phyloP scores from a whole-genome alignment of 2,888 invertebrate genomes.

The Hylaea fasciaria region DNA sequence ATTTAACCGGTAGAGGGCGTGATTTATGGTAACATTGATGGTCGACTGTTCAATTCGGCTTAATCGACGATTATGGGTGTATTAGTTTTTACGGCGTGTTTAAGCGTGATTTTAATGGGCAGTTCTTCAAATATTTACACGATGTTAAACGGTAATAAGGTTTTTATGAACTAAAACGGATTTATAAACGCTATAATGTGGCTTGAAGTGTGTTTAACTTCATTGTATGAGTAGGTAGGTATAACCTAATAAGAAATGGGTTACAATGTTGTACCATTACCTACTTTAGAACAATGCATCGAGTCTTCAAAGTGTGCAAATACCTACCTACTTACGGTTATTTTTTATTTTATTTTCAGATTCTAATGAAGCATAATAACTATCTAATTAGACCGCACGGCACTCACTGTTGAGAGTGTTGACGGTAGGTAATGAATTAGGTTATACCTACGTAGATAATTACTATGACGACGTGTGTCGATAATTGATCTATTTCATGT shows the following conservation, averaged over 20 bases:
- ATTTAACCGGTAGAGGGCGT: conserved; percentile 71
- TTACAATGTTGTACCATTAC: not conserved
- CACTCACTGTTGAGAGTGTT: no score
- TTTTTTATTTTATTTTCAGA: no score
- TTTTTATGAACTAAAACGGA: conserved; percentile 55
- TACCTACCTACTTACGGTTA: no score
- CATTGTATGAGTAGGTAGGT: not conserved
- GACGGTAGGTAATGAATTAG: no score
- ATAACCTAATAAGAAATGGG: not conserved
- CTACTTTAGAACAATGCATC: no score
- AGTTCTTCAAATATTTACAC: conserved; percentile 72
- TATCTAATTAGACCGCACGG: no score
- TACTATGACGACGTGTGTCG: no score
- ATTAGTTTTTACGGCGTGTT: conserved; percentile 74
- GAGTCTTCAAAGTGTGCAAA: no score
- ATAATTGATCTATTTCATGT: no score
- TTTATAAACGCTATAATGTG: conserved; percentile 40
- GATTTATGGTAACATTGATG: conserved; percentile 72
- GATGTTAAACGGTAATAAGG: conserved; percentile 57
- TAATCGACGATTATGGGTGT: conserved; percentile 70
- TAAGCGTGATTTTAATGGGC: conserved; percentile 72
- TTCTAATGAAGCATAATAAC: no score
- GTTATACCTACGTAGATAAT: no score
- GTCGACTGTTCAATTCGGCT: conserved; percentile 69
- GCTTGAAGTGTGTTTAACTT: conserved; percentile 9